A percentile compares a stretch with the other conserved stretches of the same genome.
phyloP scores from a whole-genome alignment of 2,888 invertebrate genomes.

The Ceratothoa steindachneri region DNA sequence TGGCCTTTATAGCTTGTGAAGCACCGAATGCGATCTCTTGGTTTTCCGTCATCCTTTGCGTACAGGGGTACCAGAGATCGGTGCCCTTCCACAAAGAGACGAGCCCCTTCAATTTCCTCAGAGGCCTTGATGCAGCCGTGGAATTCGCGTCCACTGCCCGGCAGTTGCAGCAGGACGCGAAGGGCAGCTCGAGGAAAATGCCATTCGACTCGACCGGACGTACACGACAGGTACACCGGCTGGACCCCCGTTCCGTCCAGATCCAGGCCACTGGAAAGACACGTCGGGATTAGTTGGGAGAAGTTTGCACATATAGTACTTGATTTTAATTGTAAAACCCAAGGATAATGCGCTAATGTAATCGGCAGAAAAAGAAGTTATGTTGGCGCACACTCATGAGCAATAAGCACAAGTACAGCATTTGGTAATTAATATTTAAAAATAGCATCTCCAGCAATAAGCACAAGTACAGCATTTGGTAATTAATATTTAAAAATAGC shows the following conservation, averaged over 20 bases:
- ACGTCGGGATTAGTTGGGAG: too few relatives aligned
- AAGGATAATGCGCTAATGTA: too few relatives aligned
- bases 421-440: too few relatives aligned
- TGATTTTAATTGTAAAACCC: too few relatives aligned
- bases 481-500: too few relatives aligned
- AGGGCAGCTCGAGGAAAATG: slow-evolving; percentile 70
- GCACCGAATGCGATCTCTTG: slow-evolving; percentile 53
- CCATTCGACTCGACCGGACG: slow-evolving; percentile 70
- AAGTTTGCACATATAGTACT: too few relatives aligned
- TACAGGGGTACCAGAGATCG: slow-evolving; percentile 61
- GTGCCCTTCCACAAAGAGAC: slow-evolving; percentile 65
- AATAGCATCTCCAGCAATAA: too few relatives aligned
- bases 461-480: too few relatives aligned
- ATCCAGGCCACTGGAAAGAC: slow-evolving; percentile 38
- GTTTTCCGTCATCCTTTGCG: slow-evolving; percentile 58
- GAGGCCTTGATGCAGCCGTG: slow-evolving; percentile 65
- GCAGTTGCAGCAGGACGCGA: slow-evolving; percentile 60
- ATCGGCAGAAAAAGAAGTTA: too few relatives aligned
- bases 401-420: too few relatives aligned
- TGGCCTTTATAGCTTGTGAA: slow-evolving; percentile 64
- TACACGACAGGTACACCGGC: slow-evolving; percentile 71
- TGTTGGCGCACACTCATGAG: too few relatives aligned
- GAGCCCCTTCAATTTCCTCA: slow-evolving; percentile 53
- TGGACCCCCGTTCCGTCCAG: slow-evolving; percentile 62
- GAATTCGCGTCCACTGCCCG: slow-evolving; percentile 61